Base-by-base conservation (phyloP, 2,888 invertebrate genomes). In the Agonopterix arenella region DNA sequence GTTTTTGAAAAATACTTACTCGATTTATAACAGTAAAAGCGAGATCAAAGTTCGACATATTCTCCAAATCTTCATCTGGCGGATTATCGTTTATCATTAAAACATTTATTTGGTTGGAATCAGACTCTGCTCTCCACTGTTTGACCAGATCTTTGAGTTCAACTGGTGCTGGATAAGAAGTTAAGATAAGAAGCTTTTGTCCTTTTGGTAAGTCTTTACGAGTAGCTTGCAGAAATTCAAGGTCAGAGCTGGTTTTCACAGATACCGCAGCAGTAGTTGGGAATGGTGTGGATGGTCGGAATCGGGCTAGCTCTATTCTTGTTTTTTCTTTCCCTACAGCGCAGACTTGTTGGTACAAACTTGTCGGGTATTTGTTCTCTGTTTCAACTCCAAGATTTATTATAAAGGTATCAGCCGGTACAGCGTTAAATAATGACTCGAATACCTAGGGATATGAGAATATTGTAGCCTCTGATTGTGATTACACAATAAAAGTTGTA, bases 1-100 rank as follows among this genome's bases (percentile, higher is more conserved):
- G 4, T 40, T 11, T 43, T 11, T 43, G 13, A 7, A 13, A 38
- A 11, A 9, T 36, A 60, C 71, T 64, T 57, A 75, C 75, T 46
- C 70, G 55, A 45, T 66, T 52, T 1, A 72, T 48, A 13, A 73
- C 59, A 41, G 63, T 73, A 44, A 61, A 68, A 1, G 66, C 66
- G 28, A 79, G 55, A 52, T 74, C 62, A 11, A 70, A 52, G 42
- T 70, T 60, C 0, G 76, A 68, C n/a, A 75, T 44, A 44, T 72
- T 57, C 16, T 64, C 65, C 13, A 71, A 47, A 28, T 48, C 56
- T 16, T 64, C 54, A 46, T 66, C 64, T 48, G 70, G 58, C 16
- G 70, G 71, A 8, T 43, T n/a, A n/a, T 13, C 40, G 11, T 43
- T 43, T 13, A 71, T 54, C 58, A 68, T 68, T n/a, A 73, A 48